phyloP scores from a whole-genome alignment of 1,140 invertebrate genomes.

The Trachelipus rathkii region DNA sequence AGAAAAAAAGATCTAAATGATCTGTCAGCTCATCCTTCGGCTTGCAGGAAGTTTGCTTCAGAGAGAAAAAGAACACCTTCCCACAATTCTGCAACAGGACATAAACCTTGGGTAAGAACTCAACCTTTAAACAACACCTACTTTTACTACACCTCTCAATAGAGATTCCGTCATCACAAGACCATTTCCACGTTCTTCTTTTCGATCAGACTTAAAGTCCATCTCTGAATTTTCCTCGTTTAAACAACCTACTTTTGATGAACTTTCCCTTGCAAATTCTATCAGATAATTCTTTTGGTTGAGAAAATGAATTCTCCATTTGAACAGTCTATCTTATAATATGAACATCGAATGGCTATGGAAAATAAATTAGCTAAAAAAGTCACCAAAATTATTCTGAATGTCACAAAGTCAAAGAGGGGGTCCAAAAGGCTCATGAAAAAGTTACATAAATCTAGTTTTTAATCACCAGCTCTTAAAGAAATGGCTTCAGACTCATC shows the following conservation, averaged over 20 bases:
- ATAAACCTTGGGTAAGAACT: slow-evolving; percentile 22
- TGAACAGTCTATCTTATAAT: slow-evolving; percentile 24
- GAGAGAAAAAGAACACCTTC: not conserved
- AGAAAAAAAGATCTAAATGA: slow-evolving; percentile 23
- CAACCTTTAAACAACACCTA: slow-evolving; percentile 17
- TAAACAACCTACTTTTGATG: slow-evolving; percentile 30
- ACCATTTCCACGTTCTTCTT: not conserved
- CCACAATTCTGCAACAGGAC: slow-evolving; percentile 36
- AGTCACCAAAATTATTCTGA: not conserved
- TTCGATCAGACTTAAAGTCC: too few species aligned
- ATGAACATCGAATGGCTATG: not conserved
- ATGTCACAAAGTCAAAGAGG: not conserved
- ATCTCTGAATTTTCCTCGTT: too few species aligned
- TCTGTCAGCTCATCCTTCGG: slow-evolving; percentile 25
- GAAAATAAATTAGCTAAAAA: not conserved
- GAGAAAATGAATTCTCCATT: slow-evolving; percentile 21
- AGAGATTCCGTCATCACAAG: not conserved
- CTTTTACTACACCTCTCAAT: slow-evolving; percentile 9
- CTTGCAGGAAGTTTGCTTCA: slow-evolving; percentile 11
- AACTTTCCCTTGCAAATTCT: slow-evolving; percentile 4
- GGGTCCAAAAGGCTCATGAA: not conserved
- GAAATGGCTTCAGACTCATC: too few species aligned
- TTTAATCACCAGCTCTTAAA: too few species aligned
- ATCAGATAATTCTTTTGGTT: slow-evolving; percentile 17
- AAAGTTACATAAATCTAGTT: too few species aligned